Base-by-base conservation (phyloP, 2,113 vertebrate species). In the Ammodytes dubius region DNA sequence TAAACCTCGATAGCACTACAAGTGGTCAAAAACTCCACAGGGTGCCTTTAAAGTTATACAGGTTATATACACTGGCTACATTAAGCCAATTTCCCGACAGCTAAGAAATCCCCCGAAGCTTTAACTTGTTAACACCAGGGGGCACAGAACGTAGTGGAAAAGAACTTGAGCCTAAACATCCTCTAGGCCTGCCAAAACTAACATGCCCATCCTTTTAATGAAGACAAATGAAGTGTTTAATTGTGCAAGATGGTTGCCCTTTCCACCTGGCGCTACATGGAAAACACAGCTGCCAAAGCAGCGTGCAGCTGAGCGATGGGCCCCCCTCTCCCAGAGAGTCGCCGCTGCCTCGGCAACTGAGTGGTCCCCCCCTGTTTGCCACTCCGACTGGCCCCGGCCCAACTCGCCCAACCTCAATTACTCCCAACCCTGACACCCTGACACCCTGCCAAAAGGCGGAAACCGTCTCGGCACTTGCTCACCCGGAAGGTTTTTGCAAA, bases 161-260 rank as follows among this genome's bases (percentile, higher is more conserved):
- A 69, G 54, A 68, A 43, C 56, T 14, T 19, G n/a, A 84, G 68
- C 6, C 52, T 58, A 88, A 82, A 87, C 85, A 86, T 72, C 78
- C 71, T 78, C 50, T 53, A 46, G 10, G 15, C 19, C 56, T 54
- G 84, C 86, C 85, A 88, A 87, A 83, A 70, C 79, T 65, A 84
- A 84, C 82, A 90, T 80, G 58, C 77, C 80, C 80, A 76, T 88
- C 77, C 73, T 73, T 84, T 79, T 89, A 90, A 90, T 91, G 88
- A 90, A 92, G 87, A 87, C 84, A 88, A 93, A 93, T 88, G 76
- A 84, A 85, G 83, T 83, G 90, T 81, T 91, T 83, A 88, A 93
- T 89, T 89, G 86, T 79, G 71, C 63, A 78, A 61, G 72, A 84
- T 75, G 0, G 39, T 72, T 89, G 89, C 86, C 85, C 90, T 92